phyloP scores from a whole-genome alignment of 2,888 invertebrate genomes.

The Ectemnius continuus region DNA sequence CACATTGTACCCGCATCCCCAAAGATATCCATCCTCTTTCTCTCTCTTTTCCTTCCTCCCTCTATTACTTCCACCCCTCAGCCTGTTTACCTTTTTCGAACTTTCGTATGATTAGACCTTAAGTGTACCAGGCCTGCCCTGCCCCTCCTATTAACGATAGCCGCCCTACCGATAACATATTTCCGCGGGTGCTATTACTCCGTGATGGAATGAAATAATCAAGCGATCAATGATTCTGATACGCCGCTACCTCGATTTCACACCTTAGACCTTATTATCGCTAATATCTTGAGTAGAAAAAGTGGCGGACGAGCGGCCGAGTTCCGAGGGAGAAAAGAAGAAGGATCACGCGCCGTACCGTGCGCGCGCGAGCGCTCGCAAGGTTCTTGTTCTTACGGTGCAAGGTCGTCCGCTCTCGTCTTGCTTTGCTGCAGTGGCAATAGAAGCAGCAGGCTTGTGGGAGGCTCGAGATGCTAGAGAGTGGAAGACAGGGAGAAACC shows the following conservation, averaged over 20 bases:
- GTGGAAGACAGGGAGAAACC: too few relatives aligned
- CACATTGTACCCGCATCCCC: slow-evolving; percentile 45
- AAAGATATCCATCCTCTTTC: slow-evolving; percentile 22
- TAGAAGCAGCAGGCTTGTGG: slow-evolving; percentile 57
- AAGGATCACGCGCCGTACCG: slow-evolving; percentile 11
- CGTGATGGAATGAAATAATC: neutral
- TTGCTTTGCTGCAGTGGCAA: slow-evolving; percentile 50
- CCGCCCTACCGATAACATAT: too few relatives aligned
- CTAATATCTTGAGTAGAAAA: neutral
- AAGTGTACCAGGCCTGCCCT: too few relatives aligned
- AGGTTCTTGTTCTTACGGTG: slow-evolving; percentile 48
- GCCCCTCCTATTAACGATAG: too few relatives aligned
- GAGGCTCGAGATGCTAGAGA: slow-evolving; percentile 38
- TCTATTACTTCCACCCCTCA: slow-evolving; percentile 12
- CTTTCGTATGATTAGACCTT: too few relatives aligned
- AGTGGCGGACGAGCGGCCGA: neutral
- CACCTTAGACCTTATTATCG: neutral
- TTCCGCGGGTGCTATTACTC: too few relatives aligned
- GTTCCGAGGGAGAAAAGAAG: neutral
- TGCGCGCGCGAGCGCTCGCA: slow-evolving; percentile 15
- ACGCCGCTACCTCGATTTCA: slow-evolving; percentile 27
- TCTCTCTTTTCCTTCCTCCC: slow-evolving; percentile 12
- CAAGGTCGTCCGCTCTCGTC: slow-evolving; percentile 65
- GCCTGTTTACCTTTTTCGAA: too few relatives aligned
- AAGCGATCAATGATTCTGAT: neutral